phyloP scores from a whole-genome alignment of 2,888 invertebrate genomes.

The Drosophila austrosaltans region DNA sequence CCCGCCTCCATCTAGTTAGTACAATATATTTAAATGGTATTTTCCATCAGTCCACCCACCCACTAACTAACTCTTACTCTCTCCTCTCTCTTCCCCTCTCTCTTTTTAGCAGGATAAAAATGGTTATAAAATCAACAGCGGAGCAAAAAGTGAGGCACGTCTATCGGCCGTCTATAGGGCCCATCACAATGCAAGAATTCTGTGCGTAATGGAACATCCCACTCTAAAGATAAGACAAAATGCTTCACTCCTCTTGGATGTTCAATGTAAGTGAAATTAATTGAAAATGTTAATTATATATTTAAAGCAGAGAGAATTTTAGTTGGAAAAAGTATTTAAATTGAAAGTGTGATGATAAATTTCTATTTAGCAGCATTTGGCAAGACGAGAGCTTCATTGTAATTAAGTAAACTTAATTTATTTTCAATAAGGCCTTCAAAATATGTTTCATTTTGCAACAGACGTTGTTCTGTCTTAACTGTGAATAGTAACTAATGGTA shows the following conservation, averaged over 20 bases:
- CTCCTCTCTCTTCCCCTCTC: background rate
- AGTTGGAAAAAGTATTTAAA: no score
- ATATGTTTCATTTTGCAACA: no score
- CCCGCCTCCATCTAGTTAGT: conserved; percentile 32
- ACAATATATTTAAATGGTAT: conserved; percentile 59
- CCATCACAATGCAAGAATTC: conserved; percentile 93
- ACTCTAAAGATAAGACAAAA: conserved; percentile 83
- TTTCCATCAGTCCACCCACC: conserved; percentile 41
- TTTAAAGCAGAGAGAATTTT: no score
- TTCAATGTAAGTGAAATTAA: conserved; percentile 82
- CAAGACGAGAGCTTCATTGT: no score
- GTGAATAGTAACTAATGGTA: no score
- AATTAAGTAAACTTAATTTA: no score
- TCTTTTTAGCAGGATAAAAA: conserved; percentile 80
- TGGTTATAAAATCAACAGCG: conserved; percentile 83
- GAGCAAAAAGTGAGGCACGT: conserved; percentile 87
- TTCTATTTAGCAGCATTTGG: no score
- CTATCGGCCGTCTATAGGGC: conserved; percentile 90
- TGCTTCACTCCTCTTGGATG: conserved; percentile 83
- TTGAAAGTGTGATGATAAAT: no score
- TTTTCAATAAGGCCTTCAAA: no score
- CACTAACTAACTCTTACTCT: background rate
- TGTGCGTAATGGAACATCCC: conserved; percentile 91
- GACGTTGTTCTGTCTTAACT: no score
- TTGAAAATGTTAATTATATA: background rate